phyloP scores from a whole-genome alignment of 2,113 vertebrate species.

The Ibidorhyncha struthersii region DNA sequence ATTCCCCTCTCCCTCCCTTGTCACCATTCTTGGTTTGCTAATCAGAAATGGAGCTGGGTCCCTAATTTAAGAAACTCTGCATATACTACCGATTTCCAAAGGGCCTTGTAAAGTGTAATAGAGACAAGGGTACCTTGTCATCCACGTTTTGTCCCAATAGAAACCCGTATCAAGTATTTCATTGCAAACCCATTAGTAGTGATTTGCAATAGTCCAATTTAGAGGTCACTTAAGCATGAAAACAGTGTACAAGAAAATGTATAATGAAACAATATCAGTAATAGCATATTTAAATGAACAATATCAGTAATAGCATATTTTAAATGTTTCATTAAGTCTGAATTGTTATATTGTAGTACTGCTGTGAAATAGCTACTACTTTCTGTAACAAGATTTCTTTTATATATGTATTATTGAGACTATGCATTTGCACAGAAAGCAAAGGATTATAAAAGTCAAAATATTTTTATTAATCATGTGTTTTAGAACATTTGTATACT shows the following conservation, averaged over 20 bases:
- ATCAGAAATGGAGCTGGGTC: background rate
- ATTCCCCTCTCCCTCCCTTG: background rate
- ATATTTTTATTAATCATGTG: slow-evolving; percentile 53
- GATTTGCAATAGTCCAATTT: slow-evolving; percentile 79
- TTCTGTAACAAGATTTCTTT: slow-evolving; percentile 63
- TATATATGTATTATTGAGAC: background rate
- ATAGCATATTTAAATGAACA: slow-evolving; percentile 80
- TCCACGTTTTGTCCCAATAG: background rate
- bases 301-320: slow-evolving; percentile 76
- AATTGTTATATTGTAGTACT: slow-evolving; percentile 70
- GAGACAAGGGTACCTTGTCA: background rate
- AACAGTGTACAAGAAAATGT: slow-evolving; percentile 75
- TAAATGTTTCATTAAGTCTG: slow-evolving; percentile 82
- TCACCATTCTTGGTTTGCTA: background rate
- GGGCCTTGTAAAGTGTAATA: background rate
- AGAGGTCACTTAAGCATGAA: slow-evolving; percentile 82
- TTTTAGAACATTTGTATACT: slow-evolving; percentile 47
- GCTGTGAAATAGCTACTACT: slow-evolving; percentile 70
- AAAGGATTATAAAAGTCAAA: slow-evolving; percentile 33
- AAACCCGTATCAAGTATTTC: slow-evolving; percentile 33
- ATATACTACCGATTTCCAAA: background rate
- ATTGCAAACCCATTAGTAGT: slow-evolving; percentile 68
- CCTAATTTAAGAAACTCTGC: background rate
- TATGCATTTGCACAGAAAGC: slow-evolving; percentile 18
- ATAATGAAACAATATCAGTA: slow-evolving; percentile 81